Evolutionary conservation across 2,113 vertebrate species (phyloP).

Genomic region (Hyperoodon ampullatus): DNA sequence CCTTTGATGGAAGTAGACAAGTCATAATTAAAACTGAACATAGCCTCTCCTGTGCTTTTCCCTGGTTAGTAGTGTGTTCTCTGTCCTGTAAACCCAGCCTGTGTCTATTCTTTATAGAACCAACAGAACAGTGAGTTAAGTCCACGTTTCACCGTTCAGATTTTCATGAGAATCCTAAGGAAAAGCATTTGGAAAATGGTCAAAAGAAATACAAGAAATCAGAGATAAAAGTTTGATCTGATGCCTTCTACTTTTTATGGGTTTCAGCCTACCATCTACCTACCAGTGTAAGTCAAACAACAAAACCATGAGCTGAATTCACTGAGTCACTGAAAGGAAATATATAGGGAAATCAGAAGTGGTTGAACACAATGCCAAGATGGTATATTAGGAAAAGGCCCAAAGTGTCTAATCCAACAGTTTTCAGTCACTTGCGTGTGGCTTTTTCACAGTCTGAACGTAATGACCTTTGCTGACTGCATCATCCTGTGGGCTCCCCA

Average conservation of each 20-base stretch:
- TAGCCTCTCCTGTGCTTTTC: neutral
- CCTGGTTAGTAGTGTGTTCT: neutral
- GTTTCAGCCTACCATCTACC: neutral
- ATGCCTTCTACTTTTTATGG: neutral
- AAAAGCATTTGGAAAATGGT: neutral
- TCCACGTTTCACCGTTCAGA: neutral
- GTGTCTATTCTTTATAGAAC: neutral
- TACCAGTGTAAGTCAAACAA: neutral
- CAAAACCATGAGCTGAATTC: neutral
- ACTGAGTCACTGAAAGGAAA: neutral
- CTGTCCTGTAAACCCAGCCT: neutral
- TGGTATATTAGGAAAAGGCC: neutral
- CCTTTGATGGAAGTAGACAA: neutral
- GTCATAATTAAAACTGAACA: neutral
- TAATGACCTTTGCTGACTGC: neutral
- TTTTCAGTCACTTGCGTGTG: neutral
- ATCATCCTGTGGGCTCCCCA: rapidly evolving
- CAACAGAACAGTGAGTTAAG: neutral
- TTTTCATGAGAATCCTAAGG: neutral
- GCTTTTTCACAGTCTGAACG: neutral
- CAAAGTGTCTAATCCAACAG: neutral
- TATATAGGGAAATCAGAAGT: neutral
- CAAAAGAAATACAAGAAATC: slow-evolving; percentile 9
- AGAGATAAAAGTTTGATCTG: neutral
- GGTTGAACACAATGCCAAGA: neutral